Conservation (phyloP, 2,888 invertebrate genomes). For the Marronus borbonicus region DNA sequence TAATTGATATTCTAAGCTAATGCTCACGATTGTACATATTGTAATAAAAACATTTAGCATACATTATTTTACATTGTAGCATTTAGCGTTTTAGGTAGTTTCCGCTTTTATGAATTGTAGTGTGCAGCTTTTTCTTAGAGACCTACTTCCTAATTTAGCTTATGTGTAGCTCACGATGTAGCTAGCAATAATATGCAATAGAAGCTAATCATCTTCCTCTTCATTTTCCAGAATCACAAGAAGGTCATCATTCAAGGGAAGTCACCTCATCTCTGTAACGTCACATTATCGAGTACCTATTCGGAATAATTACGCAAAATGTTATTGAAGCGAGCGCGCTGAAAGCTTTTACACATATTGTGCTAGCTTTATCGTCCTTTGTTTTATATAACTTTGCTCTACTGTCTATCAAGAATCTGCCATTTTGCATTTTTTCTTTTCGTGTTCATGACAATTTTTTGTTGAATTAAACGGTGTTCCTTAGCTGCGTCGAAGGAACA, state of each 20-base stretch:
- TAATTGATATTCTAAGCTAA: too few relatives aligned
- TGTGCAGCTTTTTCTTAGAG: background rate
- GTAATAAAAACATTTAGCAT: too few relatives aligned
- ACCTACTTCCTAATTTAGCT: background rate
- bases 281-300: constrained; percentile 12
- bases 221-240: constrained; percentile 46
- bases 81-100: background rate
- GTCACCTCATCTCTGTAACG: constrained; percentile 41
- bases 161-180: constrained; percentile 35
- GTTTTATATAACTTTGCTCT: background rate
- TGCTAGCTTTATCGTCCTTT: constrained; percentile 46
- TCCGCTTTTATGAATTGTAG: background rate
- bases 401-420: constrained; percentile 10
- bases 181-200: constrained; percentile 45
- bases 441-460: constrained; percentile 26
- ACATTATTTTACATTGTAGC: background rate
- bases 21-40: too few relatives aligned
- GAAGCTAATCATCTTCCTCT: constrained; percentile 38
- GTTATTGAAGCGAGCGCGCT: background rate
- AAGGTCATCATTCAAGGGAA: constrained; percentile 23
- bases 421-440: constrained; percentile 5
- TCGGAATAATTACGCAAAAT: constrained; percentile 22
- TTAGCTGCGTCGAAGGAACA: too few relatives aligned
- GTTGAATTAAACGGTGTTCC: background rate
- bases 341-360: constrained; percentile 43